phyloP scores from a whole-genome alignment of 2,888 invertebrate genomes.

The Gandaritis pyraliata region DNA sequence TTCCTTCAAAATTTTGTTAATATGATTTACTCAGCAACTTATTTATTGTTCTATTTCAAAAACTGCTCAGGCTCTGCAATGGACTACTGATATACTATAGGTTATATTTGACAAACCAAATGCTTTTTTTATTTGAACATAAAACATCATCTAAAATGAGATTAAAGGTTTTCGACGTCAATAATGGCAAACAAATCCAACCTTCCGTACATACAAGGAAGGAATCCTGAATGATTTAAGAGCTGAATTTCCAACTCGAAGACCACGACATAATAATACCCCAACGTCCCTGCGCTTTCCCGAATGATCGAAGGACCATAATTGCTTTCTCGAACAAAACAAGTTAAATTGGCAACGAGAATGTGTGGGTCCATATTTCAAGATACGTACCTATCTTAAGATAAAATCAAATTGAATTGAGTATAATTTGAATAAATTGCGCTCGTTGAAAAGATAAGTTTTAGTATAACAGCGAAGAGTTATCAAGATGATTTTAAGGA shows the following conservation, averaged over 20 bases:
- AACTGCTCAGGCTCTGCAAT: too few species aligned
- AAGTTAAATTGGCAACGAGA: slow-evolving; percentile 61
- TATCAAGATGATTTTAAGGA: slow-evolving; percentile 10
- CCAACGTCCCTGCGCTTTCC: slow-evolving; percentile 61
- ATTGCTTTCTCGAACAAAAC: slow-evolving; percentile 68
- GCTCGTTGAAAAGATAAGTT: slow-evolving; percentile 30
- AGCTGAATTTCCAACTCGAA: slow-evolving; percentile 18
- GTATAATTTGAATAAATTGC: slow-evolving; percentile 40
- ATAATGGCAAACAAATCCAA: slow-evolving; percentile 6
- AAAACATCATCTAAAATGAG: too few species aligned
- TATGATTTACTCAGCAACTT: too few species aligned
- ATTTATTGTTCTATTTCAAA: too few species aligned
- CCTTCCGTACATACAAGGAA: slow-evolving; percentile 17
- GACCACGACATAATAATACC: slow-evolving; percentile 32
- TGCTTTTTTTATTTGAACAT: too few species aligned
- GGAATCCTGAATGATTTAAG: slow-evolving; percentile 30
- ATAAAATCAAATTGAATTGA: slow-evolving; percentile 42
- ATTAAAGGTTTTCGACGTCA: background rate
- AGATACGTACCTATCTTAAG: slow-evolving; percentile 35
- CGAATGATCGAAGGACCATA: slow-evolving; percentile 73
- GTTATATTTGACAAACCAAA: too few species aligned
- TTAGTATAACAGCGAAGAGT: slow-evolving; percentile 20
- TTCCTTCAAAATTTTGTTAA: too few species aligned
- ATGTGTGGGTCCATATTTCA: slow-evolving; percentile 40
- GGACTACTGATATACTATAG: too few species aligned